These are phyloP conservation scores for Calliopum simillimum DNA, from an alignment of 2,888 invertebrate species.

Conservation along the genomic window DNA sequence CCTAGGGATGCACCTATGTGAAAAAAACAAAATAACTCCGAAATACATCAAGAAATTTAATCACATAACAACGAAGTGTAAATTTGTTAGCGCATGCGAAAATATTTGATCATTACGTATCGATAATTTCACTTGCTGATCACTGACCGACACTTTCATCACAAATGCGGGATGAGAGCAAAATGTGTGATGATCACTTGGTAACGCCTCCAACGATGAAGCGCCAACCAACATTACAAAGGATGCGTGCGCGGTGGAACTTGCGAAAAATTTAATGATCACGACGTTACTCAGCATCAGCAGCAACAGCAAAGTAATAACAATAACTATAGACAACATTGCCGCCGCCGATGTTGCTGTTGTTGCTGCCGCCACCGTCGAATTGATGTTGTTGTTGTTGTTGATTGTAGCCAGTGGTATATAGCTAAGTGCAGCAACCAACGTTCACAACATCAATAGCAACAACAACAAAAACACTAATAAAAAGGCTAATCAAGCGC, in stretches of 20 bases:
- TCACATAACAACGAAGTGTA: conserved; percentile 43
- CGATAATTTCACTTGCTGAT: conserved; percentile 46
- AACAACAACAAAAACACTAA: conserved; percentile 10
- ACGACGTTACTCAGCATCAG: conserved; percentile 32
- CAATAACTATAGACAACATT: conserved; percentile 25
- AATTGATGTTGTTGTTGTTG: too few species aligned
- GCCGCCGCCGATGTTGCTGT: conserved; percentile 9
- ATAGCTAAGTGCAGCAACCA: neutral
- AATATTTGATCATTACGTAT: conserved; percentile 47
- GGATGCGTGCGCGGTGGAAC: conserved; percentile 32
- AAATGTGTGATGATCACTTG: conserved; percentile 65
- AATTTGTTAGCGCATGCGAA: conserved; percentile 48
- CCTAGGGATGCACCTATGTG: too few species aligned
- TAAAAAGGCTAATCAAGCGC: conserved; percentile 48
- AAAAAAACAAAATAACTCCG: neutral
- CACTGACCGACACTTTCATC: neutral
- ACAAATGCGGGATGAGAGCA: conserved; percentile 50
- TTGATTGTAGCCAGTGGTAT: conserved; percentile 22
- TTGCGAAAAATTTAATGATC: conserved; percentile 39
- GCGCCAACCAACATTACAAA: conserved; percentile 44
- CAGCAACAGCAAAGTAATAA: conserved; percentile 41
- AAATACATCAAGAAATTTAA: neutral
- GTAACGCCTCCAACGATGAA: conserved; percentile 60
- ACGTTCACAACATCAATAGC: neutral
- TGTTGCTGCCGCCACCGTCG: neutral